Conservation (phyloP, 2,888 invertebrate species). For the Apamea anceps region DNA sequence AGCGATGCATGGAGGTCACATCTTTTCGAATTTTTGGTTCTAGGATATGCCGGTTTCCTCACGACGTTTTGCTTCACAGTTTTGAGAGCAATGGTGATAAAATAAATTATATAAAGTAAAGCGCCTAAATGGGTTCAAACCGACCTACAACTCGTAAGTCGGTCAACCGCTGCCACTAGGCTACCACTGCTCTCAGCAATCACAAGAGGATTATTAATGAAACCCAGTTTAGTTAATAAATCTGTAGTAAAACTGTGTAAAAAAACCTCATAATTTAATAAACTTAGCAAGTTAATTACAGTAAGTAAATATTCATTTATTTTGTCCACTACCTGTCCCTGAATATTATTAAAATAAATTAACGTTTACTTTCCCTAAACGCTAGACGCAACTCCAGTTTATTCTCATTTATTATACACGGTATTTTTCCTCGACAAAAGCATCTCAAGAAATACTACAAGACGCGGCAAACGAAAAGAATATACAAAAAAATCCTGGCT, state of each 20-base stretch:
- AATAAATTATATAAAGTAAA: no score
- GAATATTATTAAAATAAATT: background rate
- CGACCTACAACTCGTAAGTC: no score
- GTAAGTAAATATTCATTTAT: background rate
- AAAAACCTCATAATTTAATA: background rate
- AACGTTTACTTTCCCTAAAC: background rate
- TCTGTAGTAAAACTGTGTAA: background rate
- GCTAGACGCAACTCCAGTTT: background rate
- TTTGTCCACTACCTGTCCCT: background rate
- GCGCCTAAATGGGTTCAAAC: no score
- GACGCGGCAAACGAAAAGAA: conserved; percentile 1
- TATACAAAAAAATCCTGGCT: background rate
- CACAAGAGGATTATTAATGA: background rate
- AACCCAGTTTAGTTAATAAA: background rate
- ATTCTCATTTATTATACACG: background rate
- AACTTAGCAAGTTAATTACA: background rate
- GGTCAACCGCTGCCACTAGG: no score
- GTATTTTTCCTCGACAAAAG: background rate
- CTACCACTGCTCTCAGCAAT: background rate
- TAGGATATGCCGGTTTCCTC: no score
- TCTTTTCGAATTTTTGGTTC: no score
- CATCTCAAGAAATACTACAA: background rate
- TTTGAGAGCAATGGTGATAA: no score
- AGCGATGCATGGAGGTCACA: no score
- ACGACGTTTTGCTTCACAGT: no score